Evolutionary conservation across 2,797 vertebrate genomes (phyloP).

Genomic region (Hydrophis major): DNA sequence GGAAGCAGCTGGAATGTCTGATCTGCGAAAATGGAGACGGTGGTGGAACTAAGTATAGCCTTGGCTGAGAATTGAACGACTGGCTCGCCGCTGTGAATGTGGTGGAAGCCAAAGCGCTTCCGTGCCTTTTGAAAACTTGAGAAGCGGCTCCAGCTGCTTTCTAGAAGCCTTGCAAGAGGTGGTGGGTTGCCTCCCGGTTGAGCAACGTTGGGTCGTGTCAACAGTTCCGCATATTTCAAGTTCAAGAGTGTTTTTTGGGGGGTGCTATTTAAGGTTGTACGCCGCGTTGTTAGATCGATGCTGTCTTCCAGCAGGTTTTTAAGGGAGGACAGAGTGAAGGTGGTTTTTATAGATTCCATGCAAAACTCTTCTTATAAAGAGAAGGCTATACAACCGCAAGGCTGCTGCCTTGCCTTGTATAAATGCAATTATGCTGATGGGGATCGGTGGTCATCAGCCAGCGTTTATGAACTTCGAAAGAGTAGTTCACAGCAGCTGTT

Average conservation of each 20-base stretch:
- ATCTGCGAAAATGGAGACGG: background rate
- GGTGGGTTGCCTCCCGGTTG: constrained; percentile 3
- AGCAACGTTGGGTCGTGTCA: background rate
- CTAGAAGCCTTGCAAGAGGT: constrained; percentile 7
- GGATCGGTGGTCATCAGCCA: background rate
- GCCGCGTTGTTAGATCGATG: background rate
- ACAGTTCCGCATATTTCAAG: background rate
- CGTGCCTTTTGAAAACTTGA: constrained; percentile 9
- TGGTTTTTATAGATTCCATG: background rate
- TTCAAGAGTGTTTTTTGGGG: background rate
- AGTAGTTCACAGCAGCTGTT: too few species aligned
- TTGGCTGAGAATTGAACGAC: constrained; percentile 3
- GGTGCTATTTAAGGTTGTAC: background rate
- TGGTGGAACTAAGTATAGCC: background rate
- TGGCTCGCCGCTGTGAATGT: background rate
- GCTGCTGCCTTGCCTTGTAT: background rate
- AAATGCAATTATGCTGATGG: background rate
- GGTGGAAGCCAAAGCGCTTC: background rate
- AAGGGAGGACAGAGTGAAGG: background rate
- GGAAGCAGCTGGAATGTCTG: background rate
- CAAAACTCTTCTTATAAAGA: background rate
- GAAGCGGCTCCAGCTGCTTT: constrained; percentile 34
- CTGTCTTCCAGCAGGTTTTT: background rate
- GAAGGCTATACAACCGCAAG: background rate
- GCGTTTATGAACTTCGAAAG: background rate